Percentiles rank a stretch among this genome's conserved stretches.
These are phyloP conservation scores for Phylloscopus trochilus DNA, from an alignment of 2,113 vertebrate species.

Conservation along the genomic window DNA sequence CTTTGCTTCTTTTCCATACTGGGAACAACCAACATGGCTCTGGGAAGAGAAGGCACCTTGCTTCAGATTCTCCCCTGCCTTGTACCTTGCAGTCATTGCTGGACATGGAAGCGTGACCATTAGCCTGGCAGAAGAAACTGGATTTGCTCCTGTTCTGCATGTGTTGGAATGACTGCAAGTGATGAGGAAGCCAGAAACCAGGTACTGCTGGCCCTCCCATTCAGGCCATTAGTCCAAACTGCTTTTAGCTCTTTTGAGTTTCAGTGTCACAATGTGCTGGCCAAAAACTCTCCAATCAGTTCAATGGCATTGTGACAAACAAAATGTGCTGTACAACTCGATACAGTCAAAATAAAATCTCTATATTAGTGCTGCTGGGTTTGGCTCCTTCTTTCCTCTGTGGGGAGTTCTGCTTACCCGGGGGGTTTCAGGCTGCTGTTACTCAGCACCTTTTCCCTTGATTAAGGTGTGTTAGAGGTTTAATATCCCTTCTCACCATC, in stretches of 20 bases:
- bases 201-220: conserved; percentile 55
- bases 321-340: conserved; percentile 80
- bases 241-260: conserved; percentile 76
- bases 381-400: conserved; percentile 36
- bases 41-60: conserved; percentile 49
- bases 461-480: neutral
- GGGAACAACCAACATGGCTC: conserved; percentile 57
- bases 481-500: neutral
- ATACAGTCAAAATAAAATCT: conserved; percentile 81
- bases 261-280: conserved; percentile 74
- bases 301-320: conserved; percentile 78
- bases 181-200: conserved; percentile 35
- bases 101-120: neutral
- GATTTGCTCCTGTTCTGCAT: neutral
- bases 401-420: neutral
- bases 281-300: conserved; percentile 75
- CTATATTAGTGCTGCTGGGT: conserved; percentile 81
- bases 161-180: conserved; percentile 26
- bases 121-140: neutral
- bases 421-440: neutral
- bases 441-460: neutral
- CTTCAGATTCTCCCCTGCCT: conserved; percentile 45
- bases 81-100: conserved; percentile 39
- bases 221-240: conserved; percentile 71
- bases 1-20: conserved; percentile 62